Percentiles rank a stretch among this genome's conserved stretches.
Evolutionary conservation across 1,140 invertebrate species (phyloP).

Genomic region (Bombus affinis): DNA sequence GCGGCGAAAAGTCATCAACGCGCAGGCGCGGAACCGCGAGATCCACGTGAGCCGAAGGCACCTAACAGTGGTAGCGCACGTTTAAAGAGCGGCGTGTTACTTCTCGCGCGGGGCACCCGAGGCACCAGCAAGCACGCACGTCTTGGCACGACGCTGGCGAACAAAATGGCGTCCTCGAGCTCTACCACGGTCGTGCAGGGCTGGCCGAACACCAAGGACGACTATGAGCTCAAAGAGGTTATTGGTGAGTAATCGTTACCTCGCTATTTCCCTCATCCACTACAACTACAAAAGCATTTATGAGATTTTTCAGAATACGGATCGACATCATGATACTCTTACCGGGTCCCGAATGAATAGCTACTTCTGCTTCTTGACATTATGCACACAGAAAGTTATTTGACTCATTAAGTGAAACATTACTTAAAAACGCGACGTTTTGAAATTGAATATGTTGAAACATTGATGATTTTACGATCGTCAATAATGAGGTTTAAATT

Average conservation of each 20-base stretch:
- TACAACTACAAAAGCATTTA: not conserved
- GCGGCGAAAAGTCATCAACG: conserved; percentile 27
- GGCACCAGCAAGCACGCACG: conserved; percentile 73
- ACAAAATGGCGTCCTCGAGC: conserved; percentile 88
- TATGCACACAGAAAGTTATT: not conserved
- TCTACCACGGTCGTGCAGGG: conserved; percentile 84
- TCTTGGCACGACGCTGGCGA: conserved; percentile 85
- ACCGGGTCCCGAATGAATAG: conserved; percentile 10
- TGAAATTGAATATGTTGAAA: not conserved
- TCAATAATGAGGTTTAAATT: not conserved
- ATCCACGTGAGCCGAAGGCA: conserved; percentile 52
- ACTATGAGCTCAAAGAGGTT: conserved; percentile 96
- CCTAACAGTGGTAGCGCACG: conserved; percentile 47
- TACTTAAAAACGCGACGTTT: not conserved
- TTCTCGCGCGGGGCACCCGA: conserved; percentile 67
- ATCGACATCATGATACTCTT: not conserved
- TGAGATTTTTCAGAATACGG: not conserved
- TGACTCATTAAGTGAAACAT: not conserved
- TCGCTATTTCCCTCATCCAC: not conserved
- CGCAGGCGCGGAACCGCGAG: conserved; percentile 6
- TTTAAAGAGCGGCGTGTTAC: conserved; percentile 56
- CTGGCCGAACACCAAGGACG: conserved; percentile 96
- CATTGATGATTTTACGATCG: not conserved
- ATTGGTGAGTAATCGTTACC: conserved; percentile 88
- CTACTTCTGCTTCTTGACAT: conserved; percentile 17